Evolutionary conservation across 2,888 invertebrate species (phyloP), one percentile per base, ranked within the genome.

Genomic region (Polia nebulosa): DNA sequence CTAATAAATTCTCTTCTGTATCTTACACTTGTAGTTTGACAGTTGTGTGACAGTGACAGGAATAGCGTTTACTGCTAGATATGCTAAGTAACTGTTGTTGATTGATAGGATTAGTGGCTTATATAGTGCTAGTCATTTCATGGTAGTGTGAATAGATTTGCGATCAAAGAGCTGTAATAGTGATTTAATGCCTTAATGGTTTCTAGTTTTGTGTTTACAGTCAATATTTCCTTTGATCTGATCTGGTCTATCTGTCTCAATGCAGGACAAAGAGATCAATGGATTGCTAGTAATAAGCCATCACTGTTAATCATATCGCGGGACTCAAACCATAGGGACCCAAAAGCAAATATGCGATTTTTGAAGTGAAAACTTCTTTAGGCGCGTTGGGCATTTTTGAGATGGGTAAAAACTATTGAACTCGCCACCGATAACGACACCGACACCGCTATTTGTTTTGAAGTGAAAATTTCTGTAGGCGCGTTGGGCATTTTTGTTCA

Each of bases 111-210:
- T 25, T 45, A 13, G 17, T 25, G n/a, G 4, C 20, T 73, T 63
- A n/a, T 27, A 47, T 22, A 22, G 17, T 45, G 15, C 11, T 1
- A 7, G 29, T n/a, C 6, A 29, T 44, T 34, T 36, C 0, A 2
- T 1, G 2, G 8, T 20, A 8, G 25, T 20, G 22, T 17, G 9
- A 13, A 69, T 13, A 13, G 29, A 52, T 61, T 25, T 60, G 34
- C 8, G 5, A 52, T 62, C 36, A 45, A 66, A 36, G 17, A 29
- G 8, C 29, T 47, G 44, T 44, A n/a, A n/a, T n/a, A n/a, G 29
- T 44, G 32, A 22, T 15, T 55, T 39, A 39, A 55, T 39, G 25
- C 39, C 17, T n/a, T 41, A 41, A 41, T 41, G 39, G 39, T 6
- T 39, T 55, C 17, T 25, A 39, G 17, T 5, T 51, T 55, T 39